Evolutionary conservation across 2,888 invertebrate species (phyloP), one percentile per base, ranked within the genome.

Genomic region (Cremastobaeus sp.): DNA sequence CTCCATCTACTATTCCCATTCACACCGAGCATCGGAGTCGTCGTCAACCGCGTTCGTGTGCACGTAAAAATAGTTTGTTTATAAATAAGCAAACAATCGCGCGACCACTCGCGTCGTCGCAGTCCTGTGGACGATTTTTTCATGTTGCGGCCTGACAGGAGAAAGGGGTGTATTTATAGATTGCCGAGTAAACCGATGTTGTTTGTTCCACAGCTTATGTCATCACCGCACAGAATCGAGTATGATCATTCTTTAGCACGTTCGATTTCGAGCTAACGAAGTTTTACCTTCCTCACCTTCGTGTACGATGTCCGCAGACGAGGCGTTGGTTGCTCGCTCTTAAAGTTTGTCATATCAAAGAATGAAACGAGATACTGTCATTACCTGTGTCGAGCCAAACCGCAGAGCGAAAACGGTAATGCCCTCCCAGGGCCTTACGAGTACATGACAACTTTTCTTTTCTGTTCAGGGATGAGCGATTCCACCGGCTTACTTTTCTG

Each of bases 291-390:
- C 30, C 35, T 70, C 70, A 64, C 34, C 57, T 60, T 57, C 62
- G 70, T 70, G 39, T 70, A 73, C 54, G 66, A 74, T 41, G 71
- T 69, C 32, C 68, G 77, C 39, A 71, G 73, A 37, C 43, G 66
- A 41, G 66, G 73, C 14, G 64, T 74, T 39, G 72, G 70, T 47
- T 78, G 76, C 79, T 82, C 80, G 77, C 80, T 82, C 79, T 81
- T 79, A 81, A 83, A 81, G 68, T 83, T 82, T 80, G 81, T 86
- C 83, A 85, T 82, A 85, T 86, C 85, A 85, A 82, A 86, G 85
- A 84, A 86, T 86, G 86, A 86, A 84, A 86, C 86, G 86, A 79
- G 86, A 86, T 78, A 86, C 86, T 79, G 82, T 86, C 80, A 84
- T 86, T 83, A 86, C 85, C 85, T 86, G 86, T 79, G 79, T 84